A percentile compares a stretch with the other conserved stretches of the same genome.
These are phyloP conservation scores for Vicugna pacos DNA, from an alignment of 2,113 vertebrate species.

Conservation along the genomic window DNA sequence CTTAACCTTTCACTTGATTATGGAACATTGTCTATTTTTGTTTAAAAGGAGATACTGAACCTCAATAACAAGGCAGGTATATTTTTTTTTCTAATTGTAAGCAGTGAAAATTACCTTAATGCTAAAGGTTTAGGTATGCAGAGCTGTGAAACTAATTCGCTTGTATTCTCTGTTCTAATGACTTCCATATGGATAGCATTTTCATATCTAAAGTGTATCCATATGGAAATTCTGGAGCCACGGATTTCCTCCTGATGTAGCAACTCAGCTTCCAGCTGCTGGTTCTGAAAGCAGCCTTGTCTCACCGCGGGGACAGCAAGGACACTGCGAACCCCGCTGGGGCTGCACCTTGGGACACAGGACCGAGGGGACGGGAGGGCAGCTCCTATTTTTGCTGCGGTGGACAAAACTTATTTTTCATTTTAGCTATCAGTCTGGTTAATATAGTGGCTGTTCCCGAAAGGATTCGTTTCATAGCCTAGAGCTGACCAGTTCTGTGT, in stretches of 20 bases:
- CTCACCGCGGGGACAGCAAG: background rate
- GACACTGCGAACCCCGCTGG: background rate
- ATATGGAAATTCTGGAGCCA: slow-evolving; percentile 61
- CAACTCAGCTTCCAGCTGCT: slow-evolving; percentile 8
- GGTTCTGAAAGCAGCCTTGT: background rate
- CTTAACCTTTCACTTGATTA: background rate
- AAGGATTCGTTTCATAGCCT: background rate
- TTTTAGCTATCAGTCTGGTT: background rate
- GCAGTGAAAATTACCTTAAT: slow-evolving; percentile 29
- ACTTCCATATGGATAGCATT: slow-evolving; percentile 56
- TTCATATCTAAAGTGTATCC: slow-evolving; percentile 58
- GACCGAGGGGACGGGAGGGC: background rate
- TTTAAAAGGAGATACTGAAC: background rate
- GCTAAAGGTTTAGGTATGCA: slow-evolving; percentile 48
- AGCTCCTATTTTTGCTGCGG: background rate
- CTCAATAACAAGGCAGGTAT: background rate
- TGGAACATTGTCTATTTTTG: background rate
- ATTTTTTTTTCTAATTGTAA: slow-evolving; percentile 52
- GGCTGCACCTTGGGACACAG: fast-evolving
- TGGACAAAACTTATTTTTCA: background rate
- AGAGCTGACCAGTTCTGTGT: background rate
- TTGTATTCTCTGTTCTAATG: slow-evolving; percentile 49
- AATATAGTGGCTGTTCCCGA: background rate
- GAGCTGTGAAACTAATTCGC: slow-evolving; percentile 61
- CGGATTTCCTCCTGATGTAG: slow-evolving; percentile 50